Evolutionary conservation across 1,140 invertebrate species (phyloP).

Genomic region (Papilio polyxenes): DNA sequence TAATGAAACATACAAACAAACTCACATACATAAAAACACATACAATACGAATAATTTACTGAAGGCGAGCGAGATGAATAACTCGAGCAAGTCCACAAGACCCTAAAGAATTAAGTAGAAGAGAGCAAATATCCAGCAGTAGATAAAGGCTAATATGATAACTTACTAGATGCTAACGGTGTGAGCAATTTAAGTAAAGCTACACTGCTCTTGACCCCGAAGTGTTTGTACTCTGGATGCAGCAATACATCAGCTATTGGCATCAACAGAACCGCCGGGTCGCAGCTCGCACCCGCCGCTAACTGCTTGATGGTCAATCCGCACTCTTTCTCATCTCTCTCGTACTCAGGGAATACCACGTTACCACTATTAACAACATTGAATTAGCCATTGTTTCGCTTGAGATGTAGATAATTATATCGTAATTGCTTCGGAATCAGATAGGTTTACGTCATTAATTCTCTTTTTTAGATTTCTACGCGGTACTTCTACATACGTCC

Average conservation of each 20-base stretch:
- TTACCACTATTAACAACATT: constrained; percentile 56
- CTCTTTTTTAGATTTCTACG: too few relatives aligned
- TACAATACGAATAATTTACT: too few relatives aligned
- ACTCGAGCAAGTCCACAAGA: too few relatives aligned
- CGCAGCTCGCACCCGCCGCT: constrained; percentile 55
- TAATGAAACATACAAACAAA: not conserved
- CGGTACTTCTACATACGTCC: too few relatives aligned
- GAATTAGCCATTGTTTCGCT: constrained; percentile 16
- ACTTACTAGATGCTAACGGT: constrained; percentile 61
- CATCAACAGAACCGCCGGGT: constrained; percentile 65
- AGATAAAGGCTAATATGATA: not conserved
- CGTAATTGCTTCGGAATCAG: too few relatives aligned
- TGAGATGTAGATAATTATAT: too few relatives aligned
- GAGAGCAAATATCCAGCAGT: too few relatives aligned
- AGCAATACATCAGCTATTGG: constrained; percentile 70
- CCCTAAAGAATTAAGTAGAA: too few relatives aligned
- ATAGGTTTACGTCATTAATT: too few relatives aligned
- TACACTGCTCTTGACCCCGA: constrained; percentile 59
- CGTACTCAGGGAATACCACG: constrained; percentile 69
- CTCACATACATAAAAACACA: too few relatives aligned
- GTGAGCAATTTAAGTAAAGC: constrained; percentile 66
- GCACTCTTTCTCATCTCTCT: constrained; percentile 67
- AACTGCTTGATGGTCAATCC: constrained; percentile 52
- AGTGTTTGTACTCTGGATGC: constrained; percentile 72
- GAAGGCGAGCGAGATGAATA: too few relatives aligned